phyloP scores from a whole-genome alignment of 1,140 invertebrate genomes.

The Ceratina calcarata region DNA sequence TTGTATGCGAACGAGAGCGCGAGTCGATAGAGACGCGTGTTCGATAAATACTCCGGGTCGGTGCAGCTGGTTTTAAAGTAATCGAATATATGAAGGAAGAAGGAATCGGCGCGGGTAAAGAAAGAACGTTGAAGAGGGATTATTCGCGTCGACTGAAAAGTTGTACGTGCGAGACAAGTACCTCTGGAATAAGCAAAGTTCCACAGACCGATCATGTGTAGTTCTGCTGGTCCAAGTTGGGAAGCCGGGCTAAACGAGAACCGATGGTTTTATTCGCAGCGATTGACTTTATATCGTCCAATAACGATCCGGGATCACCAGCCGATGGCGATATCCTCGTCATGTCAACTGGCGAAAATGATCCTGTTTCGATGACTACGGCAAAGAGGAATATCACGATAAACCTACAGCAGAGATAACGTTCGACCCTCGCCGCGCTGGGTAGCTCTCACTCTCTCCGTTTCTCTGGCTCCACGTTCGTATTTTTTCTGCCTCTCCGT shows the following conservation, averaged over 20 bases:
- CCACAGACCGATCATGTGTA: slow-evolving; percentile 46
- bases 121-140: not conserved
- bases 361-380: slow-evolving; percentile 45
- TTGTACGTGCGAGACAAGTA: slow-evolving; percentile 22
- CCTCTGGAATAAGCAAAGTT: slow-evolving; percentile 49
- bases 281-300: slow-evolving; percentile 40
- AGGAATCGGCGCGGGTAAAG: not conserved
- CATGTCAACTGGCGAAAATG: slow-evolving; percentile 47
- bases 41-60: slow-evolving; percentile 2
- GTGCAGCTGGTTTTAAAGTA: slow-evolving; percentile 23
- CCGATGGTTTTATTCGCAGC: slow-evolving; percentile 34
- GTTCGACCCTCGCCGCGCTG: slow-evolving; percentile 35
- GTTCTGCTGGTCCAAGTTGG: slow-evolving; percentile 13
- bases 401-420: slow-evolving; percentile 47
- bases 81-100: not conserved
- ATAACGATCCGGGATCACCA: slow-evolving; percentile 44
- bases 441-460: slow-evolving; percentile 7
- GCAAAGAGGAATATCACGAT: slow-evolving; percentile 47
- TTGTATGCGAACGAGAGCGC: slow-evolving; percentile 16
- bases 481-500: not conserved
- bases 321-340: slow-evolving; percentile 45
- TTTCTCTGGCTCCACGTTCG: not conserved
- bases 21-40: not conserved
- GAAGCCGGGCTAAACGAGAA: slow-evolving; percentile 31
- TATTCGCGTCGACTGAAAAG: slow-evolving; percentile 21